Evolutionary conservation across 2,797 vertebrate genomes (phyloP).

Genomic region (Sparidentex hasta): DNA sequence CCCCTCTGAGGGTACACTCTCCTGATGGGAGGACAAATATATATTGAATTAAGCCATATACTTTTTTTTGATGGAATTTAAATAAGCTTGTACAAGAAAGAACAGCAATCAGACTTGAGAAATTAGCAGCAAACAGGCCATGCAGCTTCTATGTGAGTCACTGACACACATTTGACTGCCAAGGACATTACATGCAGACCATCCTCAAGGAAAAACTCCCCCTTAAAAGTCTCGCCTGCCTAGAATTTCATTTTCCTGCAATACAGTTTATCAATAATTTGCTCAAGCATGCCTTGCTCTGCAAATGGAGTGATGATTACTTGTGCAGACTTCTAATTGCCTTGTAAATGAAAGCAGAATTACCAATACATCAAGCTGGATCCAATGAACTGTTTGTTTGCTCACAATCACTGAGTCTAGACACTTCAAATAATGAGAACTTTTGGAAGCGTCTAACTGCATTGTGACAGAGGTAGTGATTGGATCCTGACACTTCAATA

Average conservation of each 20-base stretch:
- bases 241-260: conserved; percentile 67
- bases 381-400: conserved; percentile 56
- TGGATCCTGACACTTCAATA: conserved; percentile 40
- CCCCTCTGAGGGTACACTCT: conserved; percentile 26
- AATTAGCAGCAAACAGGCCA: conserved; percentile 47
- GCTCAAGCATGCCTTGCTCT: conserved; percentile 72
- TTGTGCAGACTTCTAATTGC: conserved; percentile 73
- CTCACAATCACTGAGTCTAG: conserved; percentile 36
- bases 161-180: conserved; percentile 49
- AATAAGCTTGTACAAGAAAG: conserved; percentile 55
- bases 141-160: conserved; percentile 30
- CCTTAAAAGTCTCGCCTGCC: conserved; percentile 34
- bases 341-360: conserved; percentile 70
- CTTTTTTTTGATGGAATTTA: conserved; percentile 48
- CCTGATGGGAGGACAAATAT: conserved; percentile 53
- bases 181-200: conserved; percentile 47
- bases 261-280: conserved; percentile 77
- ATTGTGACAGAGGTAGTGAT: conserved; percentile 32
- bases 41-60: conserved; percentile 42
- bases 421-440: conserved; percentile 27
- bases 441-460: conserved; percentile 27
- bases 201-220: conserved; percentile 40
- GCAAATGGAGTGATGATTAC: conserved; percentile 77
- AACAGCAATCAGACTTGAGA: conserved; percentile 31
- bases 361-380: conserved; percentile 61